Evolutionary conservation across 2,888 invertebrate species (phyloP).

Genomic region (Drosophila imparisetae): DNA sequence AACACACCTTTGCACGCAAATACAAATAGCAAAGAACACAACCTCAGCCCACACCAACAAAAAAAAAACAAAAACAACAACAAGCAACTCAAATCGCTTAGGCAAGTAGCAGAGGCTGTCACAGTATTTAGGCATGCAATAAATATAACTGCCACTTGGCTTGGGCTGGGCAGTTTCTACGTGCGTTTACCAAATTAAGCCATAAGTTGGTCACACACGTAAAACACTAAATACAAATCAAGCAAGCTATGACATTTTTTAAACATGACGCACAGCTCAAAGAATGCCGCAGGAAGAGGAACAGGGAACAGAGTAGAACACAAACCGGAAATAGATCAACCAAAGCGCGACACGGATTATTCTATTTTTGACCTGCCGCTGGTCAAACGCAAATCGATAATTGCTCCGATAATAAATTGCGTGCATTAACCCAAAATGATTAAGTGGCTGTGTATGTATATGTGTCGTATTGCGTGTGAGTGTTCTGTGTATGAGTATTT

Average conservation of each 20-base stretch:
- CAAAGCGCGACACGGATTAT: slow-evolving; percentile 25
- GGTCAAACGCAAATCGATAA: slow-evolving; percentile 62
- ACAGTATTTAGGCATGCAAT: slow-evolving; percentile 41
- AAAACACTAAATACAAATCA: slow-evolving; percentile 27
- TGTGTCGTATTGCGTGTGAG: slow-evolving; percentile 13
- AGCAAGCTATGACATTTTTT: slow-evolving; percentile 27
- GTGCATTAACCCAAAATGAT: slow-evolving; percentile 64
- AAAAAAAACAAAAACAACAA: neutral
- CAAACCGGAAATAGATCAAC: slow-evolving; percentile 61
- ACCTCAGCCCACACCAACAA: neutral
- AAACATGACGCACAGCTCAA: slow-evolving; percentile 37
- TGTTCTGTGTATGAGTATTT: slow-evolving; percentile 13
- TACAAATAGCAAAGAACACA: neutral
- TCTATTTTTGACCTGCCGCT: slow-evolving; percentile 53
- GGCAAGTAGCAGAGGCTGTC: slow-evolving; percentile 19
- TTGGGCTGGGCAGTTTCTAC: slow-evolving; percentile 39
- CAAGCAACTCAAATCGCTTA: slow-evolving; percentile 17
- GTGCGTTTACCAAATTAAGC: slow-evolving; percentile 67
- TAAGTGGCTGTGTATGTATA: slow-evolving; percentile 4
- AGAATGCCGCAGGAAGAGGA: neutral
- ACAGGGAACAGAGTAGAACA: neutral
- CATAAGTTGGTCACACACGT: slow-evolving; percentile 31
- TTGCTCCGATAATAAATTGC: slow-evolving; percentile 41
- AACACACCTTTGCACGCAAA: slow-evolving; percentile 35
- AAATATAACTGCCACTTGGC: slow-evolving; percentile 50